Percentiles rank a stretch among this genome's conserved stretches.
Conservation (phyloP, 2,888 invertebrate species). For the Hydrotaea cyrtoneurina region DNA sequence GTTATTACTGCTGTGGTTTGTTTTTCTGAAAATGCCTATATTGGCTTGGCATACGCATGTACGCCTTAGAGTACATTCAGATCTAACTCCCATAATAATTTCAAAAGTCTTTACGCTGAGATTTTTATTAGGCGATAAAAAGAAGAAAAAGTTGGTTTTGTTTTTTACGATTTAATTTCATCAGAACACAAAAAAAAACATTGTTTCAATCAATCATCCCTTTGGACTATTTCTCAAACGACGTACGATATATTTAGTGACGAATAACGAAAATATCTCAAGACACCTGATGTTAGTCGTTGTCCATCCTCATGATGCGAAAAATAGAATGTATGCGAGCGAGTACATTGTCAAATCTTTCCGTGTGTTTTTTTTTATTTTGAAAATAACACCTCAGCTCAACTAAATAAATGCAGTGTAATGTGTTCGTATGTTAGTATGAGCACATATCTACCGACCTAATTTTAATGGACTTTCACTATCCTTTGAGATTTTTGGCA, state of each 20-base stretch:
- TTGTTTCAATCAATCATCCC: background rate
- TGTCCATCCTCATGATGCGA: background rate
- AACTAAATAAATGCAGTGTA: background rate
- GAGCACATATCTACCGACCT: background rate
- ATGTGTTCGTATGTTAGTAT: background rate
- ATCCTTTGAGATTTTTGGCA: slow-evolving; percentile 51
- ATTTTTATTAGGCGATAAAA: background rate
- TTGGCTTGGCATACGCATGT: background rate
- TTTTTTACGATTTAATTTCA: background rate
- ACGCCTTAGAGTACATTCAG: background rate
- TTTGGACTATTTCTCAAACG: background rate
- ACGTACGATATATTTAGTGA: background rate
- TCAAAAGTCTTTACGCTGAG: background rate
- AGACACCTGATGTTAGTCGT: slow-evolving; percentile 15
- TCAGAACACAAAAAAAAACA: slow-evolving; percentile 12
- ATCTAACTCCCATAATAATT: background rate
- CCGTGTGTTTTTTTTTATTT: too few species aligned
- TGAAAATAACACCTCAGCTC: slow-evolving; percentile 12
- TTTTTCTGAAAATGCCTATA: slow-evolving; percentile 22
- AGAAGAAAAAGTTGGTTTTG: background rate
- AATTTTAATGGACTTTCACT: slow-evolving; percentile 64
- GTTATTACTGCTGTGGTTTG: background rate
- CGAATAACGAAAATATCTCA: slow-evolving; percentile 29
- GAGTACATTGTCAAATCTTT: slow-evolving; percentile 24
- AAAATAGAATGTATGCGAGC: slow-evolving; percentile 9